Evolutionary conservation across 30 jellyfish, hydroid and myxozoan species (phyloP), one percentile per base, ranked within the genome.

Genomic region (Aurelia aurita complex sp. Pacific): DNA sequence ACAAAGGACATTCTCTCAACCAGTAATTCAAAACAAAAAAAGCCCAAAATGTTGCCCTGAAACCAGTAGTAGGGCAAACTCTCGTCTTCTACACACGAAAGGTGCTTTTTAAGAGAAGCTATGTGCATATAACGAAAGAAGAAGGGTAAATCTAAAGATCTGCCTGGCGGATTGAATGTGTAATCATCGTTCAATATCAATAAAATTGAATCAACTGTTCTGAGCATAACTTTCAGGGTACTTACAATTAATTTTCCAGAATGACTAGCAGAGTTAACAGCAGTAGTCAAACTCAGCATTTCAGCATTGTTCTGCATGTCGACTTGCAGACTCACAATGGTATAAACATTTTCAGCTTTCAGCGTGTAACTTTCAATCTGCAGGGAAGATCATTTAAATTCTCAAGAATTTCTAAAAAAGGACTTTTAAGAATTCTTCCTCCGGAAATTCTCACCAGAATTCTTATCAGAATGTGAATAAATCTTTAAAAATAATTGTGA

Each of bases 191-290:
- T 1, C 10, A 40, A 40, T 40, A 3, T 40, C 52, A 40, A 40
- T 40, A 3, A 6, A 40, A 3, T 40, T 40, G 52, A 40, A 40
- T 40, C 6, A 3, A 40, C 52, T 9, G 9, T 9, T 40, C 6
- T 40, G 52, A 40, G 52, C 52, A 40, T 40, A 40, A 40, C 52
- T 40, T 2, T 0, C 10, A 40, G 2, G 13, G n/a, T 34, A 77
- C 87, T 77, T n/a, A 77, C 82, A 46, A 51, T 34, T 29, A 43
- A 33, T 15, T 73, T 73, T 16, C 82, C 82, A 7, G 29, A 3
- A 42, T 23, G 32, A 10, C 59, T 67, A 16, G 57, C 35, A 23
- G 60, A 13, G 40, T 34, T 64, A 3, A 77, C n/a, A 62, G 33
- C 55, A 64, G 67, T 62, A 1, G 14, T 77, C 32, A 77, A 64